phyloP scores from a whole-genome alignment of 2,797 vertebrate genomes.

The Ctenosaura bakeri region DNA sequence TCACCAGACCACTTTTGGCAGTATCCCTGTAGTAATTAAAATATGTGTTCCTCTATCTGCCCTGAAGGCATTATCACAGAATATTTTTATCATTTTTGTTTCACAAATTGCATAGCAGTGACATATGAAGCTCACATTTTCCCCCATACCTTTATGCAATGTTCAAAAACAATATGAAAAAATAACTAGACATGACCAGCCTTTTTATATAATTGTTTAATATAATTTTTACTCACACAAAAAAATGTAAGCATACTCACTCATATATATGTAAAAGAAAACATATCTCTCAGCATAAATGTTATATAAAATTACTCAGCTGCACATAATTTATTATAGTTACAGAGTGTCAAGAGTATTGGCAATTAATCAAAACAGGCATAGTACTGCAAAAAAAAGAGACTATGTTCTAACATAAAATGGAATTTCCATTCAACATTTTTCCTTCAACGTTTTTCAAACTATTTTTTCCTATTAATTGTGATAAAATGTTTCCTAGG shows the following conservation, averaged over 20 bases:
- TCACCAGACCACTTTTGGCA: neutral
- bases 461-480: neutral
- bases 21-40: neutral
- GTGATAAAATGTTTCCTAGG: neutral
- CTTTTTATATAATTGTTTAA: neutral
- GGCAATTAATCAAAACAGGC: neutral
- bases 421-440: neutral
- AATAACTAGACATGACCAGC: neutral
- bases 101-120: neutral
- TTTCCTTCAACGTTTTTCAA: neutral
- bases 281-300: neutral
- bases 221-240: too few relatives aligned
- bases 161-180: neutral
- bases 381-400: neutral
- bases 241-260: too few relatives aligned
- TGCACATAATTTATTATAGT: neutral
- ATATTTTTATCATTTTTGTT: neutral
- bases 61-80: neutral
- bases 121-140: neutral
- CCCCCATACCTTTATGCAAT: neutral
- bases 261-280: neutral
- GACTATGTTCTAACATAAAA: slow-evolving; percentile 1
- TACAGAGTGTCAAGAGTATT: neutral
- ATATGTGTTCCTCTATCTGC: neutral
- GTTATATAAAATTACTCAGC: neutral